Percentiles rank a stretch among this genome's conserved stretches.
These are phyloP conservation scores for Semaprochilodus insignis DNA, from an alignment of 2,797 vertebrate species.

Conservation along the genomic window DNA sequence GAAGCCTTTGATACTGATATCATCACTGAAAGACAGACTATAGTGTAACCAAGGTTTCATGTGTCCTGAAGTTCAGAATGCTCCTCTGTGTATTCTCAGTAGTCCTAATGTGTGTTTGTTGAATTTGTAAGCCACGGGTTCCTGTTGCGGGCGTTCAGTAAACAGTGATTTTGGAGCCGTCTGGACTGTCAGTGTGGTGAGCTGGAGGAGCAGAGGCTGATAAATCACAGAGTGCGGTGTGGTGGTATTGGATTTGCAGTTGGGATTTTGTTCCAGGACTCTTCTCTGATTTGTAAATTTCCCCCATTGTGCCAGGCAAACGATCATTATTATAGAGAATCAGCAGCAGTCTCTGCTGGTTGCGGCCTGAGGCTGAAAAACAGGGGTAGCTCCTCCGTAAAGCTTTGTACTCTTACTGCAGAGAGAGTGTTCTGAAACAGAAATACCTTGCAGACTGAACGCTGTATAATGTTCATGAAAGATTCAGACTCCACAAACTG, in stretches of 20 bases:
- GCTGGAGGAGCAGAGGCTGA: not conserved
- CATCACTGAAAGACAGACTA: not conserved
- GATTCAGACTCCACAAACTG: constrained; percentile 68
- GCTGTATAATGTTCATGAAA: constrained; percentile 68
- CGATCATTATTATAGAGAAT: not conserved
- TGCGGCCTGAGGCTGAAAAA: not conserved
- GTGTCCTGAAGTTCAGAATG: not conserved
- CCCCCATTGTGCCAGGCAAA: not conserved
- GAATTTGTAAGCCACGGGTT: constrained; percentile 17
- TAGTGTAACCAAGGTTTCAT: not conserved
- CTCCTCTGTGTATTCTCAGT: constrained; percentile 8
- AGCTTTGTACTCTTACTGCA: not conserved
- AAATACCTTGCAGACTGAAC: constrained; percentile 31
- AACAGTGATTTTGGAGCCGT: constrained; percentile 31
- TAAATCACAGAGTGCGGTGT: not conserved
- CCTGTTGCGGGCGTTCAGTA: constrained; percentile 24
- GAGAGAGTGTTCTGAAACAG: constrained; percentile 31
- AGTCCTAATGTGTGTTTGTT: constrained; percentile 7
- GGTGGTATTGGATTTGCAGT: not conserved
- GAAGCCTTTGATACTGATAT: not conserved
- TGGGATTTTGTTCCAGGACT: not conserved
- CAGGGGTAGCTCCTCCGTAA: not conserved
- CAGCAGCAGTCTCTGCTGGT: not conserved
- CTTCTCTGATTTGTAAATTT: not conserved
- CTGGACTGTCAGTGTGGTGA: constrained; percentile 12